Conservation (phyloP, 2,888 invertebrate genomes). For the Nowickia ferox region DNA sequence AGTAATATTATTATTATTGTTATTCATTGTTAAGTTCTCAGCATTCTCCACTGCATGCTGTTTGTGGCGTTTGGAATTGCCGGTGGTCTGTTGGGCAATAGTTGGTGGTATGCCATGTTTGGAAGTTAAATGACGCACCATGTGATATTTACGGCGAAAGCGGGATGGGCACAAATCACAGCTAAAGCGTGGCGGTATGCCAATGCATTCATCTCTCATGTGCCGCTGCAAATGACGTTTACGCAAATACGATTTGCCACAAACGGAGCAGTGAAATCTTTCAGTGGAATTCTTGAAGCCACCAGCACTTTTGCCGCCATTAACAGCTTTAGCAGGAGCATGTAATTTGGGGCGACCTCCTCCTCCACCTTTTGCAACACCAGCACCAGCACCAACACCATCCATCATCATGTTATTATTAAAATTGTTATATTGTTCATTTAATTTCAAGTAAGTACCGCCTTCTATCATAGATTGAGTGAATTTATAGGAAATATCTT, state of each 20-base stretch:
- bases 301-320: slow-evolving; percentile 18
- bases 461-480: slow-evolving; percentile 51
- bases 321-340: not conserved
- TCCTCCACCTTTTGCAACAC: not conserved
- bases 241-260: slow-evolving; percentile 85
- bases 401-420: slow-evolving; percentile 1
- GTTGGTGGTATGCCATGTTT: slow-evolving; percentile 82
- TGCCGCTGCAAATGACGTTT: slow-evolving; percentile 86
- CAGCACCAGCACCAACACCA: not conserved
- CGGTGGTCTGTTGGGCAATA: slow-evolving; percentile 78
- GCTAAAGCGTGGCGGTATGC: slow-evolving; percentile 84
- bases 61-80: slow-evolving; percentile 74
- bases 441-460: slow-evolving; percentile 16
- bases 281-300: slow-evolving; percentile 74
- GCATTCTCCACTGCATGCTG: slow-evolving; percentile 54
- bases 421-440: slow-evolving; percentile 16
- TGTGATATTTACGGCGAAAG: slow-evolving; percentile 84
- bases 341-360: not conserved
- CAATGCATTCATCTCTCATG: slow-evolving; percentile 84
- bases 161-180: slow-evolving; percentile 84
- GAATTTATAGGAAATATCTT: slow-evolving; percentile 45
- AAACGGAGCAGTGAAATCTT: slow-evolving; percentile 85
- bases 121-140: slow-evolving; percentile 83
- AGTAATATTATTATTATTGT: not conserved
- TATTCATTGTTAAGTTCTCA: slow-evolving; percentile 55